Base-by-base conservation (phyloP, 2,888 invertebrate genomes). In the Buathra laborator region DNA sequence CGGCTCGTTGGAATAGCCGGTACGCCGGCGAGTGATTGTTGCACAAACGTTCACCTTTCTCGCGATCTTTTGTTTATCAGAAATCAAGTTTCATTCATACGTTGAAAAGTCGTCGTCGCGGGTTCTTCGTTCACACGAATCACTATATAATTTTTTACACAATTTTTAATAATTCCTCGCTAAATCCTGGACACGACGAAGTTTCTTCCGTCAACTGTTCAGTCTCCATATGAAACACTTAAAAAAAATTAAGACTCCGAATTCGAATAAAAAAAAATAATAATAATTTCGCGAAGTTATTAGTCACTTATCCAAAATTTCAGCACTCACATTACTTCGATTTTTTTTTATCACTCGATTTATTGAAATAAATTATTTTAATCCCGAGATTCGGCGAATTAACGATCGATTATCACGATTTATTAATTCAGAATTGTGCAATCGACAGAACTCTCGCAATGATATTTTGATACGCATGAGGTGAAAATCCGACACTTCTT, bases 401-500 rank as follows among this genome's bases (percentile, higher is more conserved):
- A 9, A 9, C 37, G 37, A 37, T 37, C 37, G 37, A 37, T 37
- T 37, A 37, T 37, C 37, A 2, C 37, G 16, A 53, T 53, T 19
- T 19, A 10, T 56, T 24, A 12, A 4, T 56, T 24, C 32, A 9
- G 37, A 51, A 19, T 51, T 64, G 9, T n/a, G 6, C 24, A 12
- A 67, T 66, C 43, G 43, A 44, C 46, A 9, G 53, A 24, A 10
- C 32, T 29, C 37, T 29, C 62, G 37, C 29, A 24, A 76, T 32
- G 29, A 59, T 62, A 32, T n/a, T 14, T 14, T 2, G 14, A 29
- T 29, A 29, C 59, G 66, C 56, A 66, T 29, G 75, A 53, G 64
- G 51, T 44, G n/a, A 19, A 74, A 77, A 46, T 74, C 66, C 64
- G 83, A 78, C 79, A 78, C 76, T 86, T 78, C 83, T 85, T 81